Percentiles rank a stretch among this genome's conserved stretches.
Evolutionary conservation across 2,113 vertebrate genomes (phyloP).

Genomic region (Microtus pennsylvanicus): DNA sequence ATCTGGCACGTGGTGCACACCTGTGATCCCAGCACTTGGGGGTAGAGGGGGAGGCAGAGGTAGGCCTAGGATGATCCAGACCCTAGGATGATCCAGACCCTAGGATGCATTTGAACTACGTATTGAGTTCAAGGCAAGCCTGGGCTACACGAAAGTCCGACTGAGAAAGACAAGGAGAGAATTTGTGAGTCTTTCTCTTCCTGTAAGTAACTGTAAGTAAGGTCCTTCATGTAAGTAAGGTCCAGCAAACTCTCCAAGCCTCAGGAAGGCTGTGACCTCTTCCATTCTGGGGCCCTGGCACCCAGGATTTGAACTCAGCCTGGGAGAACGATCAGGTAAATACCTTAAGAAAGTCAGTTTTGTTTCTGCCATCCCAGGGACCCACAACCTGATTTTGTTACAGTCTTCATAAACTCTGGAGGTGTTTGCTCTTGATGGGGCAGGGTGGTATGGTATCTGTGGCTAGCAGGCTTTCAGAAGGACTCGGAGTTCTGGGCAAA

Average conservation of each 20-base stretch:
- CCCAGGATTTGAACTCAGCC: neutral
- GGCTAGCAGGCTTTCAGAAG: neutral
- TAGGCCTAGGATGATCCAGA: neutral
- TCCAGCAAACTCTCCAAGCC: neutral
- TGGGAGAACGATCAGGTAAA: neutral
- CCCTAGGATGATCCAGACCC: too few relatives aligned
- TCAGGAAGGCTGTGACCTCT: neutral
- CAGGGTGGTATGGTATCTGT: neutral
- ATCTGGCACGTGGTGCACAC: neutral
- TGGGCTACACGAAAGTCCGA: neutral
- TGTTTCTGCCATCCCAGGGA: neutral
- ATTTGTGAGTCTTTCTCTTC: neutral
- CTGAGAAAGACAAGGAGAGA: neutral
- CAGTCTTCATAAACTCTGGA: neutral
- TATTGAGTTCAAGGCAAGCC: neutral
- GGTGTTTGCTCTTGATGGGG: neutral
- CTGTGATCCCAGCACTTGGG: neutral
- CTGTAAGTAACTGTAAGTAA: too few relatives aligned
- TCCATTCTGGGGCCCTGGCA: fast-evolving
- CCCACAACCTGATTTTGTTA: neutral
- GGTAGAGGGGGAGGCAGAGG: too few relatives aligned
- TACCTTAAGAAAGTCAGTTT: neutral
- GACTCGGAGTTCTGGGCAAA: neutral
- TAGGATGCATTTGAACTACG: too few relatives aligned
- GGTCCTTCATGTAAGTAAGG: neutral